Percentiles rank a stretch among this genome's conserved stretches.
These are phyloP conservation scores for Xenentodon cancila DNA, from an alignment of 2,797 vertebrate species.

Conservation along the genomic window DNA sequence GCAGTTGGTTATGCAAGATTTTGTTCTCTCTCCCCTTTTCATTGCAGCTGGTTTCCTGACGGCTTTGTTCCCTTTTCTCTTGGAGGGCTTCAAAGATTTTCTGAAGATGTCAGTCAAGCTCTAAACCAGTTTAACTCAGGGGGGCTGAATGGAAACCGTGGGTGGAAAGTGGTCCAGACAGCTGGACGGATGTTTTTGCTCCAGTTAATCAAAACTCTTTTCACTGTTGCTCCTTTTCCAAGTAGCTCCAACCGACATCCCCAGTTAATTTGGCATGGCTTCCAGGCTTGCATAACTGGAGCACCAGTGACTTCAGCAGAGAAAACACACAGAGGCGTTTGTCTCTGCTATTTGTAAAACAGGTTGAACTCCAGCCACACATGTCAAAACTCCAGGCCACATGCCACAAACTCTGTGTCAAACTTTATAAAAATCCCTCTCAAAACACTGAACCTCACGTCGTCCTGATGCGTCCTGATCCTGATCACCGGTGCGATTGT, in stretches of 20 bases:
- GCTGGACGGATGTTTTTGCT: constrained; percentile 55
- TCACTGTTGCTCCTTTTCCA: constrained; percentile 50
- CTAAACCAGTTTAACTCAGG: constrained; percentile 32
- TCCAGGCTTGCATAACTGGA: constrained; percentile 63
- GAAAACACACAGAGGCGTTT: constrained; percentile 10
- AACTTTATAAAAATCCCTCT: not conserved
- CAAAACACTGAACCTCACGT: too few species aligned
- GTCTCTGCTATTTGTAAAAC: constrained; percentile 28
- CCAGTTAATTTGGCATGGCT: constrained; percentile 45
- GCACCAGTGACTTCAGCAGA: constrained; percentile 44
- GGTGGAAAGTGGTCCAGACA: constrained; percentile 47
- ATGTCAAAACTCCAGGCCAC: not conserved
- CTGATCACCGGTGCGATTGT: too few species aligned
- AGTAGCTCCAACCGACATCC: constrained; percentile 47
- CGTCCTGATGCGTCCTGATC: too few species aligned
- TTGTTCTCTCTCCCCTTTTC: constrained; percentile 12
- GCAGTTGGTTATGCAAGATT: constrained; percentile 44
- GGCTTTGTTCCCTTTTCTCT: constrained; percentile 52
- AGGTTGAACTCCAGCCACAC: constrained; percentile 9
- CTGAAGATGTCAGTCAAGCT: constrained; percentile 55
- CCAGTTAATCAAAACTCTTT: constrained; percentile 61
- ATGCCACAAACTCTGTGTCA: not conserved
- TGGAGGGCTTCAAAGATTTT: constrained; percentile 41
- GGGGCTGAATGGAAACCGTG: constrained; percentile 46
- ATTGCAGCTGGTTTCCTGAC: constrained; percentile 48